phyloP scores from a whole-genome alignment of 2,797 vertebrate genomes.

The Spea hammondii region DNA sequence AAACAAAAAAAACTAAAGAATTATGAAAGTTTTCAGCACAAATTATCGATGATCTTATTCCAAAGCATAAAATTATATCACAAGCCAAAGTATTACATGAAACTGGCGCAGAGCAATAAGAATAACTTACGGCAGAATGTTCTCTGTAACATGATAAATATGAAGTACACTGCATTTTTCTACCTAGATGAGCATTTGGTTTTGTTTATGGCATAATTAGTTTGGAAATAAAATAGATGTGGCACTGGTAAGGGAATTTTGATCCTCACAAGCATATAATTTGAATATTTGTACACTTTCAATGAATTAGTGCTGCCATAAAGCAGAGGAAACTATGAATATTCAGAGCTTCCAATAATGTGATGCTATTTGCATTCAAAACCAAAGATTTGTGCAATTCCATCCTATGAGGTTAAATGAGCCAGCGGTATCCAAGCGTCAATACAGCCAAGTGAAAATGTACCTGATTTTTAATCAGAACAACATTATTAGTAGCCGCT shows the following conservation, averaged over 20 bases:
- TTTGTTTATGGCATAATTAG: neutral
- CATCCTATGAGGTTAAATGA: neutral
- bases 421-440: no score
- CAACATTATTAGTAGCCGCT: no score
- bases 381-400: neutral
- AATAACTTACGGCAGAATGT: no score
- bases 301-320: neutral
- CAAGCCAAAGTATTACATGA: no score
- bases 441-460: neutral
- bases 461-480: no score
- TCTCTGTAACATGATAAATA: neutral
- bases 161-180: neutral
- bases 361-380: neutral
- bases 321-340: neutral
- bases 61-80: no score
- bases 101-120: no score
- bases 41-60: no score
- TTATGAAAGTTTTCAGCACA: no score
- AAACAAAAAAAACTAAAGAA: no score
- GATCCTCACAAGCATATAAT: neutral
- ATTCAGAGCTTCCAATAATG: slow-evolving; percentile 2
- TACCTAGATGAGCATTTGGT: neutral
- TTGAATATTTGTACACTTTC: neutral
- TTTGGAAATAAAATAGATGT: neutral
- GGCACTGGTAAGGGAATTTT: neutral